These are phyloP conservation scores for Mythimna impura DNA, from an alignment of 2,888 invertebrate species.

Conservation along the genomic window DNA sequence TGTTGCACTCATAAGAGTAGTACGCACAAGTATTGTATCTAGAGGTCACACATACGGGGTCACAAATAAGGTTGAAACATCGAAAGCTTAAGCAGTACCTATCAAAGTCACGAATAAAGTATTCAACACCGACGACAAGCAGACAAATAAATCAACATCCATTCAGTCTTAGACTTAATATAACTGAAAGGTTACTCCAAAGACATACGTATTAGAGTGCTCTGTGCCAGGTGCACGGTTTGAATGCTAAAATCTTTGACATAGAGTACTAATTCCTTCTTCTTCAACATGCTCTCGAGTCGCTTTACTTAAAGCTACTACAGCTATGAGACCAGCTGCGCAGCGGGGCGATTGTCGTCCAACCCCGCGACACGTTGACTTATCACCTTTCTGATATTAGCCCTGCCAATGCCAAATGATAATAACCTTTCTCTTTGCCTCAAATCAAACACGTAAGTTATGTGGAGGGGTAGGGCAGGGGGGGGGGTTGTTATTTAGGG, in stretches of 20 bases:
- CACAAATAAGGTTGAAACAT: slow-evolving; percentile 49
- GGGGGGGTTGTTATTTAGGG: background rate
- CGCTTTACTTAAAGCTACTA: slow-evolving; percentile 34
- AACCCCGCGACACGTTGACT: slow-evolving; percentile 24
- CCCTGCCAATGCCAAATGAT: slow-evolving; percentile 38
- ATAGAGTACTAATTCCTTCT: slow-evolving; percentile 18
- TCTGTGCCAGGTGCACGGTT: slow-evolving; percentile 43
- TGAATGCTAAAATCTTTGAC: slow-evolving; percentile 42
- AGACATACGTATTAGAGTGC: slow-evolving; percentile 42
- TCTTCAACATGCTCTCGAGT: slow-evolving; percentile 18
- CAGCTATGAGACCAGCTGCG: slow-evolving; percentile 25
- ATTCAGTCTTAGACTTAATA: slow-evolving; percentile 44
- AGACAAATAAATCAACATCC: slow-evolving; percentile 41
- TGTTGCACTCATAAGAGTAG: slow-evolving; percentile 20
- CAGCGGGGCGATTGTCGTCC: slow-evolving; percentile 33
- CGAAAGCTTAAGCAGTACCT: slow-evolving; percentile 53
- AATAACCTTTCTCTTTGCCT: slow-evolving; percentile 29
- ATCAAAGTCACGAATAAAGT: slow-evolving; percentile 17
- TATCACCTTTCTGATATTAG: slow-evolving; percentile 37
- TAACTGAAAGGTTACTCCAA: slow-evolving; percentile 44
- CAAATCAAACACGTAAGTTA: slow-evolving; percentile 25
- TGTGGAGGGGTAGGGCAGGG: background rate
- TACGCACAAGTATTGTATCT: slow-evolving; percentile 7
- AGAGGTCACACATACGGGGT: slow-evolving; percentile 24
- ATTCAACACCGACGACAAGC: slow-evolving; percentile 49